These are phyloP conservation scores for Sceloporus tristichus DNA, from an alignment of 2,113 vertebrate genomes.

Conservation along the genomic window DNA sequence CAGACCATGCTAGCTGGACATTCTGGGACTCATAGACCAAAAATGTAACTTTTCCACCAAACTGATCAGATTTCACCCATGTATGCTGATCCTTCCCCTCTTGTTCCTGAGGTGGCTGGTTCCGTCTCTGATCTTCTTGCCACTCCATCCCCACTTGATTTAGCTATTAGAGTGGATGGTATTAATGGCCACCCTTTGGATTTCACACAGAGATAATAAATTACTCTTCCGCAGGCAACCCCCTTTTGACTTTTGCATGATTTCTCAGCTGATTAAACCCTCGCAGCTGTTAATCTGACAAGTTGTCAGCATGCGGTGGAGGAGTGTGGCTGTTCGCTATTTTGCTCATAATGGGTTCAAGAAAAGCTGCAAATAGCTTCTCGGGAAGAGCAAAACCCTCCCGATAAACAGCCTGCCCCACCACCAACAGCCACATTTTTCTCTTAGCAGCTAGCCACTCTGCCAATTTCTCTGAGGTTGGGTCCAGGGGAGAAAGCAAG, in stretches of 20 bases:
- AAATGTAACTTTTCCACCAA: too few species aligned
- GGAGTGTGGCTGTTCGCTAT: constrained; percentile 56
- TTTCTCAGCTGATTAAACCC: constrained; percentile 45
- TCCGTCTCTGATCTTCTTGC: background rate
- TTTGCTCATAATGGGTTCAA: background rate
- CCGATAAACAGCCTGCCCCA: constrained; percentile 52
- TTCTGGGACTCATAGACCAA: too few species aligned
- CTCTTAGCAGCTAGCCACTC: background rate
- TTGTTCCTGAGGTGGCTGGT: too few species aligned
- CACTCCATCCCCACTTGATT: background rate
- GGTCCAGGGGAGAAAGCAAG: background rate
- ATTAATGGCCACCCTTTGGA: rapidly evolving
- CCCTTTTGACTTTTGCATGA: background rate
- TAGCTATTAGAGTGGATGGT: background rate
- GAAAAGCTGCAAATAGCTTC: constrained; percentile 8
- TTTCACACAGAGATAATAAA: background rate
- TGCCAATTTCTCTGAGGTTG: background rate
- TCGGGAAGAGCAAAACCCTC: background rate
- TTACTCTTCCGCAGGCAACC: background rate
- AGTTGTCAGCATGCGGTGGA: constrained; percentile 45
- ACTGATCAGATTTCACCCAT: background rate
- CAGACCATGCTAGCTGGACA: too few species aligned
- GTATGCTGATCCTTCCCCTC: too few species aligned
- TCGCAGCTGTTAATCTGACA: constrained; percentile 60
- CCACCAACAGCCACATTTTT: background rate